Evolutionary conservation across 1,140 invertebrate genomes (phyloP).

Genomic region (Stegodyphus dumicola): DNA sequence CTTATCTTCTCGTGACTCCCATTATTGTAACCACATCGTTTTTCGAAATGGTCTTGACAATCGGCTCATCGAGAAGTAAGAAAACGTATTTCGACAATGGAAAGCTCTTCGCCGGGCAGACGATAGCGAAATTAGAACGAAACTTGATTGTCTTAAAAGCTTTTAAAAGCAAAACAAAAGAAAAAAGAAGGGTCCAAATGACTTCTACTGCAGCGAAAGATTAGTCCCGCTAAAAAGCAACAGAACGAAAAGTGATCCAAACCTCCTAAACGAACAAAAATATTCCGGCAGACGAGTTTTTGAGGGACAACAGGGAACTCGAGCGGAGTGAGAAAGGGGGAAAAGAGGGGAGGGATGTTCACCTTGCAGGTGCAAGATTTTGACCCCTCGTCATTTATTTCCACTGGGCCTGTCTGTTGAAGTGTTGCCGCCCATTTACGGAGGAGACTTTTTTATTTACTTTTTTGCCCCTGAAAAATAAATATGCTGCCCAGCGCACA

Average conservation of each 20-base stretch:
- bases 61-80: too few relatives aligned
- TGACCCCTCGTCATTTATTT: slow-evolving; percentile 54
- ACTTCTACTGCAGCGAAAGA: background rate
- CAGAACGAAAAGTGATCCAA: slow-evolving; percentile 20
- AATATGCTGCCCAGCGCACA: too few relatives aligned
- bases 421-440: slow-evolving; percentile 44
- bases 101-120: too few relatives aligned
- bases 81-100: too few relatives aligned
- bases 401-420: slow-evolving; percentile 24
- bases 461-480: background rate
- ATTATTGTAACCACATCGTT: too few relatives aligned
- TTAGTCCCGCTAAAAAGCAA: slow-evolving; percentile 11
- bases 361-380: slow-evolving; percentile 46
- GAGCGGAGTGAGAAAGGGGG: background rate
- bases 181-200: too few relatives aligned
- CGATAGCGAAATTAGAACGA: too few relatives aligned
- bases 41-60: too few relatives aligned
- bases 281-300: slow-evolving; percentile 41
- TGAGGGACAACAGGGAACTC: background rate
- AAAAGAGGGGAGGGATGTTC: slow-evolving; percentile 13
- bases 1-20: too few relatives aligned
- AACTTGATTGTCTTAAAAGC: too few relatives aligned
- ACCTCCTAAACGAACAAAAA: slow-evolving; percentile 45
- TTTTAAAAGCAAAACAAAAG: too few relatives aligned
- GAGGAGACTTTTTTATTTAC: background rate